Evolutionary conservation across 1,140 invertebrate species (phyloP), one percentile per base, ranked within the genome.

Genomic region (Drosophila ogumai): DNA sequence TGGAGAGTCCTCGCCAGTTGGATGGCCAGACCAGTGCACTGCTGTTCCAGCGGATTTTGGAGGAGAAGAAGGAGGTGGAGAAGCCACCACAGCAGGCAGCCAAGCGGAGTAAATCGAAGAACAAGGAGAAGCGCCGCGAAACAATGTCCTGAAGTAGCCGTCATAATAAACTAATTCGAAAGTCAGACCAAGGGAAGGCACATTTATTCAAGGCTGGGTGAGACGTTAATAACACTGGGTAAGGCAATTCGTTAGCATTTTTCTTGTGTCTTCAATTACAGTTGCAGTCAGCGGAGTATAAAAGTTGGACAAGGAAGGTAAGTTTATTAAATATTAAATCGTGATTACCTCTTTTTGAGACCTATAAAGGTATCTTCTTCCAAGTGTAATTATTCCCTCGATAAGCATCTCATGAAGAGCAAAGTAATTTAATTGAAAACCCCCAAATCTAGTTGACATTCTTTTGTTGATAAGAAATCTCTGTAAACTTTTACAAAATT

Each of bases 1-100:
- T 31, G 47, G n/a, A 43, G 19, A 32, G 10, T 38, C 22, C 5
- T 52, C 61, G 58, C 25, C 55, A 68, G 44, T 69, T 91, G 69
- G 65, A 74, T 49, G 72, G 32, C 5, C 71, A 75, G 13, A 74
- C 67, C 13, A 90, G 79, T 85, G 76, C 88, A 19, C 34, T 91
- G 15, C 58, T 92, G 4, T 92, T 92, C 56, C 82, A 85, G 54
- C 91, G 91, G 36, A 92, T 92, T 75, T 34, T 92, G 15, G 84
- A 79, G 44, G 63, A 74, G 49, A 67, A 50, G 46, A 17, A 19
- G 15, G 34, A 44, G 41, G 8, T n/a, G 54, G 31, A 43, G 36
- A 32, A 77, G 60, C 31, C 58, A 47, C 66, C 54, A 50, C 73
- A 81, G 58, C 61, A 47, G 46, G 13, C 82, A 69, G 49, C 73